Evolutionary conservation across 2,113 vertebrate species (phyloP).

Genomic region (Halcyon malimbica): DNA sequence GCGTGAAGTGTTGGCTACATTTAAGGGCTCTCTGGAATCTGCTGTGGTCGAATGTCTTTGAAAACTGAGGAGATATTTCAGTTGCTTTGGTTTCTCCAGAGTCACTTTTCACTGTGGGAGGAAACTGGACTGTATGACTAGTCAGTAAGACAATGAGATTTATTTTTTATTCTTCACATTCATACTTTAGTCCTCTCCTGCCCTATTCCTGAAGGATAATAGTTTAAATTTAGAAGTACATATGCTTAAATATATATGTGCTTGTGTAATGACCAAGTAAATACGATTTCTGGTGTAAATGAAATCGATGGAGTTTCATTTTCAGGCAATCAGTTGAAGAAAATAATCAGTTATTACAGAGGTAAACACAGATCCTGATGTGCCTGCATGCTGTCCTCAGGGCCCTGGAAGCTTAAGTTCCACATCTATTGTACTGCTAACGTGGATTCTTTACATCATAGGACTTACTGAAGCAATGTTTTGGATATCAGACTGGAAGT

Average conservation of each 20-base stretch:
- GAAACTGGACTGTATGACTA: not conserved
- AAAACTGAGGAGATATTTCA: constrained; percentile 32
- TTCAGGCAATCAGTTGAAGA: not conserved
- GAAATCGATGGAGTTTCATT: not conserved
- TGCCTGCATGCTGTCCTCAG: not conserved
- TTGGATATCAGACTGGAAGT: not conserved
- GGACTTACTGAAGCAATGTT: not conserved
- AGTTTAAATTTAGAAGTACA: not conserved
- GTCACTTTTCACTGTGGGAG: constrained; percentile 21
- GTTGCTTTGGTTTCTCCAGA: constrained; percentile 9
- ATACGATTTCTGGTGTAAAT: not conserved
- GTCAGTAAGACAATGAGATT: not conserved
- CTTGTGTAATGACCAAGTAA: not conserved
- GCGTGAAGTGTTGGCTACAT: not conserved
- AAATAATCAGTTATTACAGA: not conserved
- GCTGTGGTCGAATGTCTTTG: constrained; percentile 38
- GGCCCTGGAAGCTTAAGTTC: not conserved
- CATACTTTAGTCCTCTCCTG: not conserved
- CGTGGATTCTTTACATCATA: not conserved
- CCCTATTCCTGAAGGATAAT: not conserved
- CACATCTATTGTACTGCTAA: not conserved
- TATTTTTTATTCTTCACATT: not conserved
- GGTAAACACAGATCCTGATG: not conserved
- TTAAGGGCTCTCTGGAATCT: constrained; percentile 33
- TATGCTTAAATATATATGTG: not conserved